phyloP scores from a whole-genome alignment of 2,797 vertebrate genomes.

The Sarcoramphus papa region DNA sequence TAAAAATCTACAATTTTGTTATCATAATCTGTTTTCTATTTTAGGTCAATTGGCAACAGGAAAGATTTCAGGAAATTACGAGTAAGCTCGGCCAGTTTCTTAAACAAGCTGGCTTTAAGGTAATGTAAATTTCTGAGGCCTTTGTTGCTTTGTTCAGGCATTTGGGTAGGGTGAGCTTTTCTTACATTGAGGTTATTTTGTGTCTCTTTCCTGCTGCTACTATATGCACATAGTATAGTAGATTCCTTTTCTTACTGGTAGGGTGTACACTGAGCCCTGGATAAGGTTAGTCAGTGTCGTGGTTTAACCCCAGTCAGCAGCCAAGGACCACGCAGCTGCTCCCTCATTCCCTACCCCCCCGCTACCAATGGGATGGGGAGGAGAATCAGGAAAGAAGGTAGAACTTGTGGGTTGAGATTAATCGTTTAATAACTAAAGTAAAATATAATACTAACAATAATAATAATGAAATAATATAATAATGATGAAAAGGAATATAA shows the following conservation, averaged over 20 bases:
- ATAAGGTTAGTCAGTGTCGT: neutral
- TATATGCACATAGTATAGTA: fast-evolving
- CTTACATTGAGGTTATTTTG: neutral
- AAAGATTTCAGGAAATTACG: conserved; percentile 90
- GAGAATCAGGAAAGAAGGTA: too few species aligned
- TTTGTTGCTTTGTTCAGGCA: neutral
- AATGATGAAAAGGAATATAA: too few species aligned
- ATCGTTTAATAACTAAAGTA: too few species aligned
- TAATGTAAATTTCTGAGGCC: conserved; percentile 56
- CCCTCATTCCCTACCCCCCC: too few species aligned
- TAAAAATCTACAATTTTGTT: neutral
- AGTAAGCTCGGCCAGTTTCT: conserved; percentile 94
- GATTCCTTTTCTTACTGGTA: neutral
- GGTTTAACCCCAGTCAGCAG: too few species aligned
- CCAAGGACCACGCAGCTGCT: too few species aligned
- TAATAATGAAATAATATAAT: too few species aligned
- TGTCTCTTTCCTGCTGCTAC: neutral
- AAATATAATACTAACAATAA: too few species aligned
- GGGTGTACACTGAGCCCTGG: neutral
- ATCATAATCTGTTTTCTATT: conserved; percentile 40
- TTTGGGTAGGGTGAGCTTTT: neutral
- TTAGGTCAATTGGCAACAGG: conserved; percentile 96
- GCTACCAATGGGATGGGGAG: too few species aligned
- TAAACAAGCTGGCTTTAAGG: conserved; percentile 99
- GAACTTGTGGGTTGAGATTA: too few species aligned